A percentile compares a stretch with the other conserved stretches of the same genome.
Evolutionary conservation across 2,113 vertebrate species (phyloP).

Genomic region (Climacteris rufus): DNA sequence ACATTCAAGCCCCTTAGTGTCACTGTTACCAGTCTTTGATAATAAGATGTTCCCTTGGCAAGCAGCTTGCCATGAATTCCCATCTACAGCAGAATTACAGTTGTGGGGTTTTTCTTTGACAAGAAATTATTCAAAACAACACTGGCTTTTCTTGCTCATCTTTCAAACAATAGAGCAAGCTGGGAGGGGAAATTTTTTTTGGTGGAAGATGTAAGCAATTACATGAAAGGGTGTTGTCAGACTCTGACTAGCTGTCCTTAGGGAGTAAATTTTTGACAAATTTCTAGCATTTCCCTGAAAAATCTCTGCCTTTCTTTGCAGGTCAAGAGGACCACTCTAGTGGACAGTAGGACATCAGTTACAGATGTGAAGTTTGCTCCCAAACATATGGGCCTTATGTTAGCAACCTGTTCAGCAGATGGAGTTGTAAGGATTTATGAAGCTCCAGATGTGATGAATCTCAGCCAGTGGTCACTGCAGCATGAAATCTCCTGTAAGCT

Average conservation of each 20-base stretch:
- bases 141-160: background rate
- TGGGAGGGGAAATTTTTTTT: fast-evolving
- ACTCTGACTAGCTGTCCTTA: background rate
- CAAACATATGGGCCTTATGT: conserved; percentile 97
- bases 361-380: conserved; percentile 98
- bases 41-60: background rate
- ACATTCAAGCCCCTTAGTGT: background rate
- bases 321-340: conserved; percentile 97
- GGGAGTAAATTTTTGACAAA: background rate
- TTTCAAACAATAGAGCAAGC: background rate
- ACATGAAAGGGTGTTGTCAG: background rate
- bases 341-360: conserved; percentile 96
- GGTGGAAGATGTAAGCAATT: background rate
- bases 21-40: background rate
- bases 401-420: conserved; percentile 95
- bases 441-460: conserved; percentile 97
- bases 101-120: background rate
- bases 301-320: conserved; percentile 46
- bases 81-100: background rate
- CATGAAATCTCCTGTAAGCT: conserved; percentile 97
- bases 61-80: background rate
- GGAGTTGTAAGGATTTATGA: conserved; percentile 96
- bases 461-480: conserved; percentile 97
- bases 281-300: background rate
- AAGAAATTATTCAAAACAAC: background rate